phyloP scores from a whole-genome alignment of 2,888 invertebrate species.

The Tetragnatha montana region DNA sequence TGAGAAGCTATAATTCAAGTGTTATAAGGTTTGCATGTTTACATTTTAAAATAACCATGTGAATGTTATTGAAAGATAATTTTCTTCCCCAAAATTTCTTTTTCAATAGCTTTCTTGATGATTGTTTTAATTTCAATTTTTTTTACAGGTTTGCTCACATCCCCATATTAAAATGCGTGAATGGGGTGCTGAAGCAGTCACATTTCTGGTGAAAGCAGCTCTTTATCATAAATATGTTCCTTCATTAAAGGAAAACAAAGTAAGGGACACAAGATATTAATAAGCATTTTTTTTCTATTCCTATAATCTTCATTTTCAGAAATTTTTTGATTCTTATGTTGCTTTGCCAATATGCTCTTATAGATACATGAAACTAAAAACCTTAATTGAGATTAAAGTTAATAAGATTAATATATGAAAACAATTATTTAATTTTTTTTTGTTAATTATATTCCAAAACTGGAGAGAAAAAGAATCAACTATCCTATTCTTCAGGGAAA shows the following conservation, averaged over 20 bases:
- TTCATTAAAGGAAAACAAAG: conserved; percentile 89
- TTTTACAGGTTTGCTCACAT: conserved; percentile 87
- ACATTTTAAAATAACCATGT: not conserved
- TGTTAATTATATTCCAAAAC: too few species aligned
- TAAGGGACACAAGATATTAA: conserved; percentile 74
- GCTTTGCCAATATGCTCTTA: too few species aligned
- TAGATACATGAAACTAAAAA: too few species aligned
- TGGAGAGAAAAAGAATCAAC: too few species aligned
- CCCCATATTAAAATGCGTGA: conserved; percentile 95
- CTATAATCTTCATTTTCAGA: too few species aligned
- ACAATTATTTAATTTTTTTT: too few species aligned
- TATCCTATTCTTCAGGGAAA: too few species aligned
- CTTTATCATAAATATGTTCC: conserved; percentile 89
- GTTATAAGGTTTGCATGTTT: not conserved
- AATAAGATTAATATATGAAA: too few species aligned
- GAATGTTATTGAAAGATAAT: not conserved
- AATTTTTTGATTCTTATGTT: too few species aligned
- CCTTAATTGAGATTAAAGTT: too few species aligned
- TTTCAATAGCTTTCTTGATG: not conserved
- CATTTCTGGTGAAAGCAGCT: conserved; percentile 93
- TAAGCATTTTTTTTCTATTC: too few species aligned
- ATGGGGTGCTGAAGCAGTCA: conserved; percentile 98
- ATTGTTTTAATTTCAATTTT: conserved; percentile 11
- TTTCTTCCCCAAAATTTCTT: not conserved
- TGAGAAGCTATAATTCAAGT: not conserved